A percentile compares a stretch with the other conserved stretches of the same genome.
Conservation (phyloP, 2,888 invertebrate genomes). For the Plebejus melissa region DNA sequence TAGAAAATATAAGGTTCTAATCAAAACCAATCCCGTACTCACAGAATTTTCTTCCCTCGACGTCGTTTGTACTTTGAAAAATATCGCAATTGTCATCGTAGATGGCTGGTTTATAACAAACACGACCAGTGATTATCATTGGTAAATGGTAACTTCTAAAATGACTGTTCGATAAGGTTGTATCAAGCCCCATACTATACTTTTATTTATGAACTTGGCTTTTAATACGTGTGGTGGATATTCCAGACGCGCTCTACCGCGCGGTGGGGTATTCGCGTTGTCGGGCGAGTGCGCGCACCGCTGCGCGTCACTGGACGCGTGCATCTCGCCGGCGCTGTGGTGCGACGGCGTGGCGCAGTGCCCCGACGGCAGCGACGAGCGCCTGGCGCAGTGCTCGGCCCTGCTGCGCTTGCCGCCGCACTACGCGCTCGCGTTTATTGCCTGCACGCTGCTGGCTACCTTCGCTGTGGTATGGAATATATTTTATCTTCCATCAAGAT, state of each 20-base stretch:
- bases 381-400: conserved; percentile 88
- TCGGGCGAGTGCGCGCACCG: conserved; percentile 86
- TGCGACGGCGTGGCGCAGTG: conserved; percentile 89
- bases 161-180: too few species aligned
- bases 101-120: too few species aligned
- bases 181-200: too few species aligned
- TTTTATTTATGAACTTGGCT: too few species aligned
- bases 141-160: too few species aligned
- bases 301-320: conserved; percentile 89
- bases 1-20: too few species aligned
- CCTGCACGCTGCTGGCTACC: conserved; percentile 68
- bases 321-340: conserved; percentile 88
- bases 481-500: neutral
- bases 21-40: too few species aligned
- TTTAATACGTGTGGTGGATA: neutral
- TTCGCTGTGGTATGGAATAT: conserved; percentile 70
- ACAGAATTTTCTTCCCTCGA: too few species aligned
- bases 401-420: conserved; percentile 87
- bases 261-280: conserved; percentile 78
- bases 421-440: conserved; percentile 80
- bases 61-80: too few species aligned
- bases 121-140: too few species aligned
- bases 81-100: too few species aligned
- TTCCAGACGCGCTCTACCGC: conserved; percentile 71
- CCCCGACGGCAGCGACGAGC: conserved; percentile 89